These are phyloP conservation scores for Urocolius indicus DNA, from an alignment of 2,113 vertebrate species.

Conservation along the genomic window DNA sequence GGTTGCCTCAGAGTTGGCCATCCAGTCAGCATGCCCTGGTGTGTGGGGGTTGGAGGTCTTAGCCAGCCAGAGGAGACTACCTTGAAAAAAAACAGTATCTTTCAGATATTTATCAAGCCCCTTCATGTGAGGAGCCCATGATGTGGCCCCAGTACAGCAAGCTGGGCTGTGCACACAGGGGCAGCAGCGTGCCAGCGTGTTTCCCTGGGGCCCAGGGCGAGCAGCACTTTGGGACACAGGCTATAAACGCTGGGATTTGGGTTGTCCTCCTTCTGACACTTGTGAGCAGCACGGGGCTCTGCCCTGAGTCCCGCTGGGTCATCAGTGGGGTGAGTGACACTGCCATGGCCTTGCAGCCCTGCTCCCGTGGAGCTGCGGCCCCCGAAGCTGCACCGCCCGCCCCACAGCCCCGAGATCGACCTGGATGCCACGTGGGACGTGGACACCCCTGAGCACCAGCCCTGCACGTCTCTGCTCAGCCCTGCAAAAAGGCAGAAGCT, in stretches of 20 bases:
- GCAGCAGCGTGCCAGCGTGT: not conserved
- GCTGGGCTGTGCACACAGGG: not conserved
- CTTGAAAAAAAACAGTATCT: not conserved
- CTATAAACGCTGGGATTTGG: not conserved
- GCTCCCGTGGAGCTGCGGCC: slow-evolving; percentile 83
- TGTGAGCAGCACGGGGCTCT: not conserved
- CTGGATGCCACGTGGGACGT: slow-evolving; percentile 87
- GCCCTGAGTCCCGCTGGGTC: not conserved
- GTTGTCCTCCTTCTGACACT: not conserved
- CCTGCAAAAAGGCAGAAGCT: slow-evolving; percentile 84
- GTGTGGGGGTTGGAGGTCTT: not conserved
- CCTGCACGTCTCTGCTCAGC: slow-evolving; percentile 54
- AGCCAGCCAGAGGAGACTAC: not conserved
- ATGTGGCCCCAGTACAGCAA: not conserved
- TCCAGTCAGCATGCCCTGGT: not conserved
- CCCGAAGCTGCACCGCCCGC: slow-evolving; percentile 79
- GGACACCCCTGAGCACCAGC: slow-evolving; percentile 81
- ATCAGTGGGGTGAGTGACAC: not conserved
- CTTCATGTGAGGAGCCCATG: not conserved
- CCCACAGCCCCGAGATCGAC: slow-evolving; percentile 82
- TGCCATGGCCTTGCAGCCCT: slow-evolving; percentile 77
- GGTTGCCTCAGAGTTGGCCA: not conserved
- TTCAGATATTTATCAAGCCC: not conserved
- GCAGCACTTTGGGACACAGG: not conserved
- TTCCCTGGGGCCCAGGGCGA: not conserved